Evolutionary conservation across 2,113 vertebrate species (phyloP).

Genomic region (Meriones unguiculatus): DNA sequence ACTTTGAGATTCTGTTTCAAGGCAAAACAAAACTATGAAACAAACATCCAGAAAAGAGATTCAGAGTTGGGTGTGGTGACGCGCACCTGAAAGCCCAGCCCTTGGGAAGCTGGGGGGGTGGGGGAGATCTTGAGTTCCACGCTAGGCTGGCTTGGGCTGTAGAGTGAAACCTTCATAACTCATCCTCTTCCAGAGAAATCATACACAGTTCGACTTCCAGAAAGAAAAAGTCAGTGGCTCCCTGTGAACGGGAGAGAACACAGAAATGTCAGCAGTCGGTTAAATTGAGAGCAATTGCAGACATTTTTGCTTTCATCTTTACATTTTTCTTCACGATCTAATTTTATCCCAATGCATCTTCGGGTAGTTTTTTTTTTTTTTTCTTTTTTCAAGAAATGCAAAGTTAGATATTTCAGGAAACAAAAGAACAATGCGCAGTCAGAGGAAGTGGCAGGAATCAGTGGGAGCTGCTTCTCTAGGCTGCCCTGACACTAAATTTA

Average conservation of each 20-base stretch:
- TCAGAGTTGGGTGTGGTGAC: neutral
- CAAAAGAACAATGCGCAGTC: constrained; percentile 71
- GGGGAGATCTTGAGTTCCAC: too few relatives aligned
- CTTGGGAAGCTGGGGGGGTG: neutral
- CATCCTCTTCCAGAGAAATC: neutral
- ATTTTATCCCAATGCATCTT: constrained; percentile 49
- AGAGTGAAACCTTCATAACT: neutral
- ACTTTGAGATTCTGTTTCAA: neutral
- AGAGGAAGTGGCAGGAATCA: constrained; percentile 65
- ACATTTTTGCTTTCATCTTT: constrained; percentile 30
- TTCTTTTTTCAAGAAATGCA: constrained; percentile 28
- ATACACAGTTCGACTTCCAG: constrained; percentile 15
- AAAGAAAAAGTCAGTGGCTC: neutral
- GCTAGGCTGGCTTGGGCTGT: neutral
- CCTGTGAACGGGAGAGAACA: neutral
- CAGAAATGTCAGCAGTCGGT: neutral
- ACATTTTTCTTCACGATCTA: constrained; percentile 36
- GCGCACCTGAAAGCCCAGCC: neutral
- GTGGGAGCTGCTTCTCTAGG: constrained; percentile 55
- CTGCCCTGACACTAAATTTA: constrained; percentile 68
- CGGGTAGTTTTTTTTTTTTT: neutral
- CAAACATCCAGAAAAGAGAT: neutral
- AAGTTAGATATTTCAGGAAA: constrained; percentile 72
- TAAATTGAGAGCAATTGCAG: neutral
- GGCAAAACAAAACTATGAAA: neutral